phyloP scores from a whole-genome alignment of 1,140 invertebrate species.

The Acyrthosiphon pisum region DNA sequence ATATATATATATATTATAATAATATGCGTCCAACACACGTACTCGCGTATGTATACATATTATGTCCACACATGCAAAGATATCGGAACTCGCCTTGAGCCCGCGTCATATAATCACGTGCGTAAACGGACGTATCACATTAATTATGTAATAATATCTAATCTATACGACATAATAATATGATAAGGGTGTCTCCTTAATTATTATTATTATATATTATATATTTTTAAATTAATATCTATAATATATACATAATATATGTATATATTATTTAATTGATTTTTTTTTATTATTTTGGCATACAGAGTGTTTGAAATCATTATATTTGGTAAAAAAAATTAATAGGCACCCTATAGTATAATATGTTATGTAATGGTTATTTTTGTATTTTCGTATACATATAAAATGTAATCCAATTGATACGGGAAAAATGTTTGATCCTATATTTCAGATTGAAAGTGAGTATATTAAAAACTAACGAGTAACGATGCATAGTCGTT shows the following conservation, averaged over 20 bases:
- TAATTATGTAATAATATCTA: neutral
- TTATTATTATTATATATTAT: neutral
- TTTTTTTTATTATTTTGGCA: neutral
- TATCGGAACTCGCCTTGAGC: neutral
- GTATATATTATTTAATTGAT: neutral
- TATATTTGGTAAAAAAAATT: neutral
- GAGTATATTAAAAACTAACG: neutral
- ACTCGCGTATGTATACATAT: neutral
- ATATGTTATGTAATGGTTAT: neutral
- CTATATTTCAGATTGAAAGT: neutral
- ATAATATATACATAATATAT: neutral
- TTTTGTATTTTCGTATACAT: neutral
- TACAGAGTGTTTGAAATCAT: neutral
- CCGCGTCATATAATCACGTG: neutral
- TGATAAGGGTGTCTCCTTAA: neutral
- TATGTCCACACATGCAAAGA: neutral
- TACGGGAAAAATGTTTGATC: neutral
- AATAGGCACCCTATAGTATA: neutral
- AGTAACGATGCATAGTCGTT: neutral
- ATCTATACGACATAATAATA: neutral
- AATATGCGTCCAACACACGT: neutral
- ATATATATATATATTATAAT: neutral
- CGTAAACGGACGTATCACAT: neutral
- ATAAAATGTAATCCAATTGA: neutral
- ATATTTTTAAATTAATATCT: neutral